Evolutionary conservation across 2,797 vertebrate species (phyloP).

Genomic region (Cyprinodon diabolis): DNA sequence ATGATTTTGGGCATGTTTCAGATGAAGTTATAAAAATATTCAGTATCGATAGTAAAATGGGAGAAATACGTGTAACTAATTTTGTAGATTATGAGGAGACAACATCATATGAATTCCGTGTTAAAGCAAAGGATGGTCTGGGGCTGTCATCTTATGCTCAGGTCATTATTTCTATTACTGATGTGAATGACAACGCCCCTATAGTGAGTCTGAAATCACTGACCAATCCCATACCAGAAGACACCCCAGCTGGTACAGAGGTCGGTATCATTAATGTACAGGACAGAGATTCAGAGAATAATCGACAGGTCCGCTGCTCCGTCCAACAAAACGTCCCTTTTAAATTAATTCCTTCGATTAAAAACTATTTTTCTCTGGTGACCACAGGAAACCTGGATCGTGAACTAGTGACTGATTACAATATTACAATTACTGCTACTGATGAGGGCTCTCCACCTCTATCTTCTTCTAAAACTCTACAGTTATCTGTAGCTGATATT

Average conservation of each 20-base stretch:
- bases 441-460: constrained; percentile 66
- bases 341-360: background rate
- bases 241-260: constrained; percentile 37
- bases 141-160: constrained; percentile 39
- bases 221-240: constrained; percentile 35
- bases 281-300: constrained; percentile 57
- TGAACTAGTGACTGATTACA: background rate
- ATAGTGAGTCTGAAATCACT: background rate
- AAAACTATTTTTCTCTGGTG: no score
- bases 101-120: constrained; percentile 54
- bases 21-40: constrained; percentile 20
- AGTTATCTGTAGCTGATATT: no score
- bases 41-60: constrained; percentile 47
- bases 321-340: constrained; percentile 59
- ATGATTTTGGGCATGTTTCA: constrained; percentile 52
- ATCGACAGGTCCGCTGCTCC: constrained; percentile 69
- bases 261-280: constrained; percentile 47
- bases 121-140: constrained; percentile 69
- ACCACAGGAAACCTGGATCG: no score
- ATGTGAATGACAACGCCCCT: constrained; percentile 74
- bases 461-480: constrained; percentile 53
- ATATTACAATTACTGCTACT: constrained; percentile 53
- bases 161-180: constrained; percentile 56
- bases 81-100: constrained; percentile 74
- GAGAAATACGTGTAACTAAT: constrained; percentile 61